These are phyloP conservation scores for Vicugna pacos DNA, from an alignment of 2,113 vertebrate genomes.

Conservation along the genomic window DNA sequence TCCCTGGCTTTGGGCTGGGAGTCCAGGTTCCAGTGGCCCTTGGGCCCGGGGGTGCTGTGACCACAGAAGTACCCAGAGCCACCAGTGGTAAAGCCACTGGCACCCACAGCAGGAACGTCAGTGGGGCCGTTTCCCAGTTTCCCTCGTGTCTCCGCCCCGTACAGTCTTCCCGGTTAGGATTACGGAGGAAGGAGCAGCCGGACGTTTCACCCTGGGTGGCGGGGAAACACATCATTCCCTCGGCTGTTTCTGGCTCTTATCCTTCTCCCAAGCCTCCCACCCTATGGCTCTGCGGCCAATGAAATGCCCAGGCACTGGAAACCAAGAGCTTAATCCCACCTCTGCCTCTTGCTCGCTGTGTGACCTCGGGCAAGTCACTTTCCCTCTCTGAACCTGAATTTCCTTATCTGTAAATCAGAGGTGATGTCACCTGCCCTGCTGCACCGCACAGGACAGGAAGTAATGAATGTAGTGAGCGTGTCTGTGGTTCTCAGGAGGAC, in stretches of 20 bases:
- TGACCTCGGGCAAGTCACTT: background rate
- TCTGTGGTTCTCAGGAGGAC: background rate
- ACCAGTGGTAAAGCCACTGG: background rate
- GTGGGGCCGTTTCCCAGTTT: too few relatives aligned
- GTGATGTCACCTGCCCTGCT: background rate
- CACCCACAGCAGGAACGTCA: background rate
- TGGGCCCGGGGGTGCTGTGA: background rate
- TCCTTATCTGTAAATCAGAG: rapidly evolving
- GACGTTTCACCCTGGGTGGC: background rate
- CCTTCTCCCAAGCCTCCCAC: background rate
- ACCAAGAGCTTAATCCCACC: background rate
- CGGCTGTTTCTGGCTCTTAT: background rate
- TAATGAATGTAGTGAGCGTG: rapidly evolving
- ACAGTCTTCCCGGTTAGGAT: background rate
- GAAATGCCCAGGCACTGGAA: background rate
- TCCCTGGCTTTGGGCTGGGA: background rate
- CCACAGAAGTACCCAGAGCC: background rate
- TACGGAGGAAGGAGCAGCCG: background rate
- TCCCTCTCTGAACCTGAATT: background rate
- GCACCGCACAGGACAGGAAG: rapidly evolving
- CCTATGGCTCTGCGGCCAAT: background rate
- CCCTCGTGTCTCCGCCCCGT: background rate
- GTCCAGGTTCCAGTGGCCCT: background rate
- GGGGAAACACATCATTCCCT: rapidly evolving
- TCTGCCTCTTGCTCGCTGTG: background rate